Conservation (phyloP, 2,888 invertebrate genomes). For the Ligdia adustata region DNA sequence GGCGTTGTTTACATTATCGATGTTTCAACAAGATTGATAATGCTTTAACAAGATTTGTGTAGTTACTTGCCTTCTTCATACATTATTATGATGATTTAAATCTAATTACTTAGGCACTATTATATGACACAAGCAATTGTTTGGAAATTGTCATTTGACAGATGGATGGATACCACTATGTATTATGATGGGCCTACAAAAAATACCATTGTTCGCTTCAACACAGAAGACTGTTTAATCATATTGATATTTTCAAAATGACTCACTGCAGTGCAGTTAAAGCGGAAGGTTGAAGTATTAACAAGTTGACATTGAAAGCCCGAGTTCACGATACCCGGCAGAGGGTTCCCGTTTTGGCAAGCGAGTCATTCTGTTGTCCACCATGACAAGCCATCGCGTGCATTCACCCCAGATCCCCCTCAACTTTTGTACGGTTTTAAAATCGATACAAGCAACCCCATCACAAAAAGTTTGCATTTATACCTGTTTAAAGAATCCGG, state of each 20-base stretch:
- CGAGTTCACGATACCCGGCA: slow-evolving; percentile 44
- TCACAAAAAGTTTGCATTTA: slow-evolving; percentile 18
- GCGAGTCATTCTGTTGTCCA: slow-evolving; percentile 51
- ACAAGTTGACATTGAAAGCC: slow-evolving; percentile 51
- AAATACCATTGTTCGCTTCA: neutral
- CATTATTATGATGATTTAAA: no score
- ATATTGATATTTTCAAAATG: slow-evolving; percentile 20
- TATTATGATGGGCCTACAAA: neutral
- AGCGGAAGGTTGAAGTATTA: slow-evolving; percentile 40
- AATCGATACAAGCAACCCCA: slow-evolving; percentile 64
- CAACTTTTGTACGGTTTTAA: slow-evolving; percentile 68
- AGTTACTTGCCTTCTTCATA: no score
- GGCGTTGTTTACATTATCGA: slow-evolving; percentile 27
- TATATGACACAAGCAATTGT: no score
- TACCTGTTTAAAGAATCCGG: slow-evolving; percentile 11
- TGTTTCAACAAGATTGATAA: no score
- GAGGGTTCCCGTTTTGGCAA: slow-evolving; percentile 67
- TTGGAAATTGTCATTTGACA: no score
- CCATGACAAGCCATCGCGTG: slow-evolving; percentile 56
- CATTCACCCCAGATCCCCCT: slow-evolving; percentile 74
- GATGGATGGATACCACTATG: no score
- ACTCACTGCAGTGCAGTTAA: slow-evolving; percentile 18
- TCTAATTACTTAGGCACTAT: no score
- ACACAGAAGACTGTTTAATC: neutral
- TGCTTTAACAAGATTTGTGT: no score